Conservation (phyloP, 2,888 invertebrate genomes). For the Nudaria mundana region DNA sequence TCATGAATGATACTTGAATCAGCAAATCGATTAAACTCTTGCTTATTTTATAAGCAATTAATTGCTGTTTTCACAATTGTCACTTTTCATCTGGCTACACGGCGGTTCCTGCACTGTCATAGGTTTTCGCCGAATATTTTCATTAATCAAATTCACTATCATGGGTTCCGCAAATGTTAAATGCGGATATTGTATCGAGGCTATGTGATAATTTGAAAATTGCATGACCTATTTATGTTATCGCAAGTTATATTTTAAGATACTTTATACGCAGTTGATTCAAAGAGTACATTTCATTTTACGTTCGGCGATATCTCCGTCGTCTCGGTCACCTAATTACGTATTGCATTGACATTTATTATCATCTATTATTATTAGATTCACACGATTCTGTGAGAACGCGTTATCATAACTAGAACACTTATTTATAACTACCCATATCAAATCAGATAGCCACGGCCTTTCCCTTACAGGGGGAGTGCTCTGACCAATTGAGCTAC, state of each 20-base stretch:
- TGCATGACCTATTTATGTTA: constrained; percentile 56
- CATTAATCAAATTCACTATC: no score
- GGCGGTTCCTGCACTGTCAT: no score
- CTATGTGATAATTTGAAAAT: constrained; percentile 47
- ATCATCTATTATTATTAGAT: constrained; percentile 27
- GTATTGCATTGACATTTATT: constrained; percentile 19
- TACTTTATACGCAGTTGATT: constrained; percentile 34
- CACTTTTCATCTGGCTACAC: no score
- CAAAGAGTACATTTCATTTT: constrained; percentile 51
- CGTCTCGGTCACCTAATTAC: constrained; percentile 24
- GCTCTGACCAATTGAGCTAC: no score
- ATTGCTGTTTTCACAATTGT: no score
- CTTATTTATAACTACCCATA: no score
- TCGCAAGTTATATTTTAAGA: constrained; percentile 34
- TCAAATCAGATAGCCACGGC: no score
- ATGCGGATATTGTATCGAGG: constrained; percentile 37
- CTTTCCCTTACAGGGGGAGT: no score
- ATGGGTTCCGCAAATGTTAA: constrained; percentile 23
- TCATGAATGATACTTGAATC: neutral
- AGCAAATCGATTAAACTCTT: no score
- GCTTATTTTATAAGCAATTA: no score
- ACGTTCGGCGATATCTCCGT: constrained; percentile 21
- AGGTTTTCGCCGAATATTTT: no score
- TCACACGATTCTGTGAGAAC: constrained; percentile 1
- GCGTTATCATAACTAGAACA: no score